A percentile compares a stretch with the other conserved stretches of the same genome.
Evolutionary conservation across 2,113 vertebrate species (phyloP).

Genomic region (Lamprotornis superbus): DNA sequence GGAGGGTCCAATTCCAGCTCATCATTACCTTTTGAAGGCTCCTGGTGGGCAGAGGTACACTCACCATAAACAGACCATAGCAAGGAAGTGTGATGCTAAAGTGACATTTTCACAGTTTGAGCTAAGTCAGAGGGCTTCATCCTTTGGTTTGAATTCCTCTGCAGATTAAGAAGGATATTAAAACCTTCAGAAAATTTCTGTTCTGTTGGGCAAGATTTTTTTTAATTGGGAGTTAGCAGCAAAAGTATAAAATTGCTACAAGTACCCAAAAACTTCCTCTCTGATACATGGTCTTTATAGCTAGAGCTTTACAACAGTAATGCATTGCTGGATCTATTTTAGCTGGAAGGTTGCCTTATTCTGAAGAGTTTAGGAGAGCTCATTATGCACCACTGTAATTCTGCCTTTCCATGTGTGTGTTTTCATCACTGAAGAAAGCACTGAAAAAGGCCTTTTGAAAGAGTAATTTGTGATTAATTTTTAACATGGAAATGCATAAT

Average conservation of each 20-base stretch:
- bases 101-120: too few relatives aligned
- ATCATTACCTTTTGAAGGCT: neutral
- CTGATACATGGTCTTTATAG: neutral
- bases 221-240: neutral
- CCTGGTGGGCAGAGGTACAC: neutral
- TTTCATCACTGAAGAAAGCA: constrained; percentile 10
- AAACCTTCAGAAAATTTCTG: neutral
- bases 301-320: neutral
- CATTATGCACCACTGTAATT: neutral
- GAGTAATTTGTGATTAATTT: neutral
- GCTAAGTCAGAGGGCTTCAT: neutral
- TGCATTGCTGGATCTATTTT: neutral
- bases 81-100: too few relatives aligned
- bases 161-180: neutral
- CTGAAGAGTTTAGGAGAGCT: neutral
- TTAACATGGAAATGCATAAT: neutral
- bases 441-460: neutral
- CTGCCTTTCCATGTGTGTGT: neutral
- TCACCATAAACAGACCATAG: too few relatives aligned
- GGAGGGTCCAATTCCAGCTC: neutral
- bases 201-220: neutral
- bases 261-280: neutral
- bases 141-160: neutral
- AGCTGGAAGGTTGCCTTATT: neutral
- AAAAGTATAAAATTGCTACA: neutral